Evolutionary conservation across 1,140 invertebrate species (phyloP), one percentile per base, ranked within the genome.

Genomic region (Theocolax elegans): DNA sequence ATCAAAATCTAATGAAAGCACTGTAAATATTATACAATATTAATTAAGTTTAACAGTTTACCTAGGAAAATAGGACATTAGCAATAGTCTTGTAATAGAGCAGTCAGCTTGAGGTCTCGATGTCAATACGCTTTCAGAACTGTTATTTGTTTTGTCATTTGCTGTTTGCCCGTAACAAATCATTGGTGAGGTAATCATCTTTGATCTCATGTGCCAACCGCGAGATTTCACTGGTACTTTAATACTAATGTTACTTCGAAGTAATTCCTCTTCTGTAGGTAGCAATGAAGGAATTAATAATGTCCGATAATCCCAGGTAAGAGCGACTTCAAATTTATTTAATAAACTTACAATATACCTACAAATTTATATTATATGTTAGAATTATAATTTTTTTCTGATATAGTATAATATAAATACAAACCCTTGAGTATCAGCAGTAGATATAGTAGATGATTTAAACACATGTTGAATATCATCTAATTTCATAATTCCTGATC

Each of bases 261-360:
- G 78, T 68, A 90, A 85, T 35, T 91, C 89, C 67, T 94, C 90
- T 82, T 96, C 95, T 0, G 92, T 90, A 0, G 97, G 97, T 72
- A 99, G 83, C 25, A 99, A 85, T 0, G 95, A 96, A 1, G 97
- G 97, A 75, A 99, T 95, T 1, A 99, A 84, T 15, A 99, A 83
- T 15, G 95, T 94, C 6, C 96, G 83, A 23, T 92, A 93, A 80
- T 99, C 97, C 95, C 96, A 99, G n/a, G 96, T 96, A 13, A 99
- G 85, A 0, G 97, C 98, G 27, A 99, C 92, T 86, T 99, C 97
- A 85, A 99, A 99, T 86, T 99, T 99, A 83, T 96, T 97, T 38
- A 99, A 84, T 10, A 98, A 84, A 78, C 91, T 94, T 2, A 97
- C 91, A 42, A 97, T 94, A 74, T 97, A 97, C 15, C 68, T 69